Base-by-base conservation (phyloP, 1,140 invertebrate species). In the Cephus cinctus region DNA sequence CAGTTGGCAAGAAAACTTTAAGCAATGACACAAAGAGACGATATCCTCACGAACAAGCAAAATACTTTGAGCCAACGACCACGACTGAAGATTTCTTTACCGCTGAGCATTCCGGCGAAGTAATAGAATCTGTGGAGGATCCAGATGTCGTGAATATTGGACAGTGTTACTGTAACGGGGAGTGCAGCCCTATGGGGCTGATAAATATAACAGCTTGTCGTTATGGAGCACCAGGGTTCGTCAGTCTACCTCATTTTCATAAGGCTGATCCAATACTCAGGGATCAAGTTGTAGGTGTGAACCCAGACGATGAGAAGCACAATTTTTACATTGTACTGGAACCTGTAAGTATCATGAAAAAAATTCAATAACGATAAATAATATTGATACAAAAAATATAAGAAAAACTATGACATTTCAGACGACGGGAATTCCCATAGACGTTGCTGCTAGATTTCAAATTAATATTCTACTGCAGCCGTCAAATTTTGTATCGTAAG, bases 381-480 rank as follows among this genome's bases (percentile, higher is more conserved):
- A n/a, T n/a, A n/a, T n/a, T n/a, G n/a, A n/a, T n/a, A n/a, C n/a
- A n/a, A n/a, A n/a, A n/a, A n/a, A n/a, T n/a, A n/a, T n/a, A n/a
- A n/a, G n/a, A n/a, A n/a, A n/a, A n/a, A n/a, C n/a, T n/a, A n/a
- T n/a, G n/a, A n/a, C n/a, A n/a, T 79, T 80, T 27, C 65, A 88
- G 86, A 82, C 71, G 43, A 80, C 84, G 11, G 88, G 87, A n/a
- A 79, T 90, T 31, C 86, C 88, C 1, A 52, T 91, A 5, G 82
- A 88, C 34, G 87, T 90, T 0, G 77, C 82, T 0, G 88, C 85
- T 0, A 78, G 85, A 50, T 83, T 92, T 48, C 89, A 92, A 74
- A 75, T 90, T 20, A 92, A 92, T 62, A 78, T 90, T 52, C 76
- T 88, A 43, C 65, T 90, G 1, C 82, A 88, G 50, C 83, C 86